Percentiles rank a stretch among this genome's conserved stretches.
These are phyloP conservation scores for Orientallactaga bullata DNA, from an alignment of 2,113 vertebrate species.

Conservation along the genomic window DNA sequence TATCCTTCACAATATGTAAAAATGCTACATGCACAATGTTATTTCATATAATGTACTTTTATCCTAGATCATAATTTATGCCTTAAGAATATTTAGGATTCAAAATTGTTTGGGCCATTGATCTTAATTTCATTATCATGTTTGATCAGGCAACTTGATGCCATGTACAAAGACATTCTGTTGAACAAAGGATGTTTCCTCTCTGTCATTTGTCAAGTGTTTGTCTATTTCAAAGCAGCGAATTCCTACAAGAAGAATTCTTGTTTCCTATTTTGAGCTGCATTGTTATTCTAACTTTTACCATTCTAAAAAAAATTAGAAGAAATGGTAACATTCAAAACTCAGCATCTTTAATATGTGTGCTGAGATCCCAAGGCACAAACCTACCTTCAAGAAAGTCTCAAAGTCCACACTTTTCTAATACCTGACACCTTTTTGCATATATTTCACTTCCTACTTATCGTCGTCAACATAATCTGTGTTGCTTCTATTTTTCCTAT, in stretches of 20 bases:
- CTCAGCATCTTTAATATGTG: background rate
- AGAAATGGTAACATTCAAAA: background rate
- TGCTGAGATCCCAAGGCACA: background rate
- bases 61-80: background rate
- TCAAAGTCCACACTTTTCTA: background rate
- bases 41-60: background rate
- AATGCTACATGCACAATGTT: background rate
- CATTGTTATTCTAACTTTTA: background rate
- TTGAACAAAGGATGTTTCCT: background rate
- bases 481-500: background rate
- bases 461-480: background rate
- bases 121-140: background rate
- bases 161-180: rapidly evolving
- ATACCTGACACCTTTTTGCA: rapidly evolving
- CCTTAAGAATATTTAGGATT: background rate
- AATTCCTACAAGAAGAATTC: background rate
- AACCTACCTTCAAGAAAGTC: background rate
- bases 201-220: background rate
- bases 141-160: background rate
- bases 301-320: background rate
- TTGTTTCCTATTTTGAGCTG: background rate
- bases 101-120: background rate
- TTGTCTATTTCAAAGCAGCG: background rate
- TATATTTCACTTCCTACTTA: background rate
- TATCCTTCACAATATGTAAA: background rate